Base-by-base conservation (phyloP, 2,797 vertebrate species). In the Remorina albescens region DNA sequence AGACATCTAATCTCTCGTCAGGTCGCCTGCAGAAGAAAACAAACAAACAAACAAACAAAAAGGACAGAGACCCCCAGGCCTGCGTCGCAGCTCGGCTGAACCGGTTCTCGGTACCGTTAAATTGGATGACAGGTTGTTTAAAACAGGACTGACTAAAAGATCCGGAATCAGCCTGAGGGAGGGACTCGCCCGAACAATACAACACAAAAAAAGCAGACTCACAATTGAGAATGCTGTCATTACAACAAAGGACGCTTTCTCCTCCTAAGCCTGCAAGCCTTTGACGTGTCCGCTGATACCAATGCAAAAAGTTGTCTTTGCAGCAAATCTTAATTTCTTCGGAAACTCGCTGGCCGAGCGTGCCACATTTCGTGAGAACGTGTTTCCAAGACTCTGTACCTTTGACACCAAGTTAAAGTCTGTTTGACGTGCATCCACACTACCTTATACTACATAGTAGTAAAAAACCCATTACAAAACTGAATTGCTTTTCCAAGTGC, bases 391-490 rank as follows among this genome's bases (percentile, higher is more conserved):
- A 80, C 67, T 85, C 62, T 77, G 88, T 91, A 91, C 90, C 88
- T 82, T 50, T 79, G 61, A 83, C 75, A 62, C 67, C 63, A 75
- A 80, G 75, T 76, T 78, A 74, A 30, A 78, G 68, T 74, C 83
- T 44, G 60, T 71, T 44, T 34, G 66, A 82, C 80, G 78, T 80
- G 80, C 80, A 67, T 57, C 72, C 69, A 64, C 83, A 30, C 62
- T 71, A 49, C 62, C 56, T 59, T 47, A 59, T 88, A 93, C 91
- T 93, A 93, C 93, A 91, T 30, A 88, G 91, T 90, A 93, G 93
- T 85, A 90, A 92, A 78, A 42, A 30, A 30, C 30, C 47, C 83
- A 72, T 81, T 83, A 79, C 46, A 85, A 76, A 84, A 78, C 44
- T 42, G 32, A 84, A 75, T 68, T 72, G 67, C 66, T 68, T 80